Evolutionary conservation across 53 echinoderm and acorn worm species (phyloP).

Genomic region (Echinarachnius parma): DNA sequence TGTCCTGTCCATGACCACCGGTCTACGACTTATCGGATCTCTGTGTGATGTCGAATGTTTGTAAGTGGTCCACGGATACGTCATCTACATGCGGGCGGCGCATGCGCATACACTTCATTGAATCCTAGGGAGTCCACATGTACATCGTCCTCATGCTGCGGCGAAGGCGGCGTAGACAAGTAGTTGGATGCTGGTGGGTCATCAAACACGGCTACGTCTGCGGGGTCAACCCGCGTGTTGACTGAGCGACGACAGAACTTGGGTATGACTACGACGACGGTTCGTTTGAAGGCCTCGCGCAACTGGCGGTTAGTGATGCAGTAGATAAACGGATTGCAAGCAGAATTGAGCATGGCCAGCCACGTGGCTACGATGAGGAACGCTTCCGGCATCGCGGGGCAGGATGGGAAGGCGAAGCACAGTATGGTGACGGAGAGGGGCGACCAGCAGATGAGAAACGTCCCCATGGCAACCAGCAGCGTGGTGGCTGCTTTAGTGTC

Average conservation of each 20-base stretch:
- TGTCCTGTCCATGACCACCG: too few relatives aligned
- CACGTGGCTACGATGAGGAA: slow-evolving; percentile 62
- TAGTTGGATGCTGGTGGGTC: too few relatives aligned
- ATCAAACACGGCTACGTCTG: too few relatives aligned
- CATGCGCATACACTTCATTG: too few relatives aligned
- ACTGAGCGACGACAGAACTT: background rate
- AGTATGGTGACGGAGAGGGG: slow-evolving; percentile 61
- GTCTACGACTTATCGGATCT: too few relatives aligned
- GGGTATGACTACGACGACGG: background rate
- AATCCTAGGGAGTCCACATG: too few relatives aligned
- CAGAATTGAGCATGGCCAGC: slow-evolving; percentile 81
- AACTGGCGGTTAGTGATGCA: slow-evolving; percentile 56
- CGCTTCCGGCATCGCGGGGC: slow-evolving; percentile 49
- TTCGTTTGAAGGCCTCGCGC: slow-evolving; percentile 37
- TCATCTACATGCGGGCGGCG: too few relatives aligned
- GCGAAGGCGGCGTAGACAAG: too few relatives aligned
- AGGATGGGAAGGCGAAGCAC: slow-evolving; percentile 52
- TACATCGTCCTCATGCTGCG: too few relatives aligned
- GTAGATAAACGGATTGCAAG: slow-evolving; percentile 83
- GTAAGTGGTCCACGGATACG: too few relatives aligned
- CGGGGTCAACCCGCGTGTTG: slow-evolving; percentile 6
- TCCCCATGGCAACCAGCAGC: slow-evolving; percentile 75
- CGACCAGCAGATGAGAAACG: slow-evolving; percentile 78
- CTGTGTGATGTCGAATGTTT: too few relatives aligned
- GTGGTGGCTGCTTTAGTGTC: slow-evolving; percentile 81